Evolutionary conservation across 2,113 vertebrate genomes (phyloP), one percentile per base, ranked within the genome.

Genomic region (Salvelinus sp.): DNA sequence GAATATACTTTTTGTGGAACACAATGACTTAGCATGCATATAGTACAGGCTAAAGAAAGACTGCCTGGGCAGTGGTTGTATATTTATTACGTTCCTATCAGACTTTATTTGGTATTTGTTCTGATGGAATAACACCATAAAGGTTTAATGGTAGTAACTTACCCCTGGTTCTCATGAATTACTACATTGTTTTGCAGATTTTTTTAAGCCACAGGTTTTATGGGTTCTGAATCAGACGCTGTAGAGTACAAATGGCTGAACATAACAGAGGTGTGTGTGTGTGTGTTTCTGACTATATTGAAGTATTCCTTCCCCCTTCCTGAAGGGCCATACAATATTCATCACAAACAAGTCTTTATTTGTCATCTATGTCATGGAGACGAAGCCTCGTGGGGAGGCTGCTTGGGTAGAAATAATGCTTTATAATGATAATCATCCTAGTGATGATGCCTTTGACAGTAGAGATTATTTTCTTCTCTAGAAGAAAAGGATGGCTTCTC

Each of bases 161-260:
- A 79, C 72, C 78, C 69, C 65, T 69, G 38, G 72, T 75, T 82
- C 72, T 83, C 83, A 83, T 86, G 73, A 85, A 78, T 89, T 78
- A 85, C 54, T 84, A 58, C 82, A 57, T n/a, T 78, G 66, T 72
- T 68, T 78, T 63, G 3, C 18, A 72, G 64, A 75, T 64, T 69
- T 44, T 79, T 4, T 79, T 4, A 33, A 22, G 54, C 71, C 28
- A 25, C 6, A 54, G 27, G 69, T 80, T 28, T 60, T 77, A 10
- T 10, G 33, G 20, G 62, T 27, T 50, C 48, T 14, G 30, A 27
- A 16, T 65, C 28, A 3, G 7, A 16, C 22, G 12, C 16, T 12
- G 25, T 47, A 47, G 65, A 47, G 62, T 22, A 14, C 60, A 74
- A 47, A 18, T 58, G 20, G 5, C 69, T 54, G 62, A 77, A 69